Evolutionary conservation across 2,113 vertebrate species (phyloP).

Genomic region (Archilochus colubris): DNA sequence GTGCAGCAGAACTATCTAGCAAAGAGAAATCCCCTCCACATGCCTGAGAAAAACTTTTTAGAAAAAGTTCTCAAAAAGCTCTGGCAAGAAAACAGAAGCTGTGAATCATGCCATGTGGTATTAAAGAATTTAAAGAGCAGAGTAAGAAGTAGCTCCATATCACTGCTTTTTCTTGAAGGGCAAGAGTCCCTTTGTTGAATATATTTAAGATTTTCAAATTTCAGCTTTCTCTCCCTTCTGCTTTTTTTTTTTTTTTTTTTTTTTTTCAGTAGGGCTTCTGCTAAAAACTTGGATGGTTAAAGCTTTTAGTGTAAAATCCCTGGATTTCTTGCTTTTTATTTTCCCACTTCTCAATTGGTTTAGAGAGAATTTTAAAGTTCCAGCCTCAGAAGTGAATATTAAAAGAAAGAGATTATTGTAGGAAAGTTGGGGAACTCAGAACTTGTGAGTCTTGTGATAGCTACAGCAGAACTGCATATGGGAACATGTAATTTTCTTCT

Average conservation of each 20-base stretch:
- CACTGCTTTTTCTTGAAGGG: not conserved
- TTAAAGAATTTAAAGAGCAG: constrained; percentile 46
- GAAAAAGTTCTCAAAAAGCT: constrained; percentile 3
- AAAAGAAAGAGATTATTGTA: constrained; percentile 55
- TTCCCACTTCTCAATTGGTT: constrained; percentile 51
- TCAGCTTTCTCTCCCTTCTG: not conserved
- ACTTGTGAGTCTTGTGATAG: not conserved
- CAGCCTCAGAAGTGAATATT: constrained; percentile 32
- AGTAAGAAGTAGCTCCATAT: constrained; percentile 8
- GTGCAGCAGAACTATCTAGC: not conserved
- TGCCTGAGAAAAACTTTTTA: not conserved
- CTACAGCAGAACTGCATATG: not conserved
- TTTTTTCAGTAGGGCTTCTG: not conserved
- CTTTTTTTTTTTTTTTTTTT: not conserved
- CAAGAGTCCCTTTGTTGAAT: too few relatives aligned
- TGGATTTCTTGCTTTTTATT: constrained; percentile 55
- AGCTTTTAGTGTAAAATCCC: constrained; percentile 52
- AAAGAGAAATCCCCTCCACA: constrained; percentile 28
- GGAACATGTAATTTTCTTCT: accelerated
- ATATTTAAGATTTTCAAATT: not conserved
- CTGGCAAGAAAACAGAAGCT: constrained; percentile 28
- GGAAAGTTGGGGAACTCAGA: not conserved
- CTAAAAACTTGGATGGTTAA: not conserved
- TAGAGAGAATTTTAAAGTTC: constrained; percentile 55
- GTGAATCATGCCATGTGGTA: not conserved